phyloP scores from a whole-genome alignment of 2,888 invertebrate species.

The Apantesis nais region DNA sequence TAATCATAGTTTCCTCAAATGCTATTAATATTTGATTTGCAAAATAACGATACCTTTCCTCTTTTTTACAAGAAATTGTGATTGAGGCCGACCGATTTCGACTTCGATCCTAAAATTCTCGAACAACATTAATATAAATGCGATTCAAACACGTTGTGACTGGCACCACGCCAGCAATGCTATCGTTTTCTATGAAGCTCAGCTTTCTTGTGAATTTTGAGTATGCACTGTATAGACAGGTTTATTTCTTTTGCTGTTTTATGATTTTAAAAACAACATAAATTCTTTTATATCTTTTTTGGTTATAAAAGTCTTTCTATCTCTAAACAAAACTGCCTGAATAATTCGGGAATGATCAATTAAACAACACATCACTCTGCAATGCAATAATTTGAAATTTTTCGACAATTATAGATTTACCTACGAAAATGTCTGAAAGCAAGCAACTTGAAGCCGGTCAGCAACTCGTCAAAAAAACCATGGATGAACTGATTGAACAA shows the following conservation, averaged over 20 bases:
- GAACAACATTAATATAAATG: constrained; percentile 75
- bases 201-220: constrained; percentile 62
- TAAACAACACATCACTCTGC: constrained; percentile 2
- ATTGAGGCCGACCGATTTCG: constrained; percentile 33
- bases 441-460: constrained; percentile 77
- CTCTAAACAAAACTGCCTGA: constrained; percentile 18
- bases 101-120: constrained; percentile 59
- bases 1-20: constrained; percentile 5
- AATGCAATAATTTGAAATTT: constrained; percentile 30
- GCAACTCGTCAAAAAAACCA: constrained; percentile 78
- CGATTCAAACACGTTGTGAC: constrained; percentile 64
- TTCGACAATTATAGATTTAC: constrained; percentile 57
- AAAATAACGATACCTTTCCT: constrained; percentile 26
- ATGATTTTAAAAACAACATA: constrained; percentile 33
- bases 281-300: constrained; percentile 17
- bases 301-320: constrained; percentile 20
- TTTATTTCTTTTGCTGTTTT: constrained; percentile 52
- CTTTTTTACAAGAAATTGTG: constrained; percentile 31
- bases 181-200: constrained; percentile 75
- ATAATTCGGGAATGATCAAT: constrained; percentile 12
- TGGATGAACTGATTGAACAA: constrained; percentile 78
- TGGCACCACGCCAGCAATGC: constrained; percentile 71
- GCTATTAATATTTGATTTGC: constrained; percentile 14
- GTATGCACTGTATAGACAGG: constrained; percentile 55
- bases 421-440: constrained; percentile 72